Evolutionary conservation across 2,797 vertebrate species (phyloP).

Genomic region (Scyliorhinus canicula): DNA sequence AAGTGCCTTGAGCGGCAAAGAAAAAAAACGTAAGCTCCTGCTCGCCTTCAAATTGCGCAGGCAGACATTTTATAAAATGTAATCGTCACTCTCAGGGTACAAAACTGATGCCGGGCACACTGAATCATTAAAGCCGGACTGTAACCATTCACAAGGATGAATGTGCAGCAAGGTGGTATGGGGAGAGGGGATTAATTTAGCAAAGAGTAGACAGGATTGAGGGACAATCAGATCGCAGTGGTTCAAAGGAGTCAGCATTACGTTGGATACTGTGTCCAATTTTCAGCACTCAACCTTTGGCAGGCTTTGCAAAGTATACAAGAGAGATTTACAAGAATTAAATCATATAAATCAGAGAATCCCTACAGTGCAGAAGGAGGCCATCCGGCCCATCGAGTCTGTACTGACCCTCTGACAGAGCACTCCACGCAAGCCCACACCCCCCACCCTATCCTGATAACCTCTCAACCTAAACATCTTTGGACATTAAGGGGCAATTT

Average conservation of each 20-base stretch:
- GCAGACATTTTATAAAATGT: no score
- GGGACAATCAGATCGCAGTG: neutral
- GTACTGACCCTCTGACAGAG: no score
- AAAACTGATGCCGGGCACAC: neutral
- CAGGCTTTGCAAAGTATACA: neutral
- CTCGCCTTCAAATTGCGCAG: neutral
- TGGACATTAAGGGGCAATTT: no score
- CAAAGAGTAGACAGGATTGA: neutral
- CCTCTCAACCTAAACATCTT: no score
- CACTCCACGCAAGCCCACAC: no score
- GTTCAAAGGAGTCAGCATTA: neutral
- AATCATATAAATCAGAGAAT: no score
- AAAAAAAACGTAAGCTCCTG: neutral
- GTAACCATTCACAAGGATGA: neutral
- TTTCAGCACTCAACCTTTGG: neutral
- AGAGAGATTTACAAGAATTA: neutral
- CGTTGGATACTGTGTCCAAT: neutral
- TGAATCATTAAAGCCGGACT: neutral
- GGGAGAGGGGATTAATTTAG: neutral
- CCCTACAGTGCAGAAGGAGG: no score
- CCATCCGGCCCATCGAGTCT: no score
- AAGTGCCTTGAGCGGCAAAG: neutral
- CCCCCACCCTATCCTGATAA: no score
- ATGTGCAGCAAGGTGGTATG: neutral
- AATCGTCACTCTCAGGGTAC: neutral